phyloP scores from a whole-genome alignment of 2,888 invertebrate genomes.

The Ophraella communa region DNA sequence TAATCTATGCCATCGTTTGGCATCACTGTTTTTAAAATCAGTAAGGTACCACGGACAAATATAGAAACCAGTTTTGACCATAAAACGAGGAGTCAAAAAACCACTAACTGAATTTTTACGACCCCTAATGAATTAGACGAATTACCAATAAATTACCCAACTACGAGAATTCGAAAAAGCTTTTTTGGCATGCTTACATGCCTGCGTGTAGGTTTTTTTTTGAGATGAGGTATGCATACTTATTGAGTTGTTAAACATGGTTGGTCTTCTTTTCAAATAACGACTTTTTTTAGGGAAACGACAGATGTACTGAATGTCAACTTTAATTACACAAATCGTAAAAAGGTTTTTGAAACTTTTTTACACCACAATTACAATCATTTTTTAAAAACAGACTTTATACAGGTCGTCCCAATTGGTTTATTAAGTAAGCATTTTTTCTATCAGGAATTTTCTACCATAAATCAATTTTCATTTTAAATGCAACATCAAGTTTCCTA shows the following conservation, averaged over 20 bases:
- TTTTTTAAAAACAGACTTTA: background rate
- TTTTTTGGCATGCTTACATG: background rate
- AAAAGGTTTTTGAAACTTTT: background rate
- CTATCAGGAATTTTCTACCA: too few relatives aligned
- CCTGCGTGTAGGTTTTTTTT: slow-evolving; percentile 1
- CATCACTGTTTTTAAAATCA: background rate
- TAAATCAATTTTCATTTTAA: too few relatives aligned
- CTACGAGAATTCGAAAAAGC: slow-evolving; percentile 11
- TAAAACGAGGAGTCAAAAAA: slow-evolving; percentile 1
- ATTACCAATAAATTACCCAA: slow-evolving; percentile 12
- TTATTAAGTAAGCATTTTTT: too few relatives aligned
- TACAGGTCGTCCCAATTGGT: background rate
- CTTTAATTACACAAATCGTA: background rate
- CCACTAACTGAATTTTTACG: slow-evolving; percentile 9
- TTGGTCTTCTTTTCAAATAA: background rate
- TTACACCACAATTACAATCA: background rate
- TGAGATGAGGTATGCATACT: background rate
- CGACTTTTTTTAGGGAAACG: slow-evolving; percentile 7
- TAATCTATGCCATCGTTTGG: background rate
- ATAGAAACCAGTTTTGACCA: background rate
- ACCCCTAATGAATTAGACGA: slow-evolving; percentile 14
- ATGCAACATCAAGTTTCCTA: too few relatives aligned
- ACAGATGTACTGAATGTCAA: slow-evolving; percentile 2
- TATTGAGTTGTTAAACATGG: slow-evolving; percentile 16
- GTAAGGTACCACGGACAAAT: background rate